Base-by-base conservation (phyloP, 1,140 invertebrate genomes). In the Tetraneura akinire region DNA sequence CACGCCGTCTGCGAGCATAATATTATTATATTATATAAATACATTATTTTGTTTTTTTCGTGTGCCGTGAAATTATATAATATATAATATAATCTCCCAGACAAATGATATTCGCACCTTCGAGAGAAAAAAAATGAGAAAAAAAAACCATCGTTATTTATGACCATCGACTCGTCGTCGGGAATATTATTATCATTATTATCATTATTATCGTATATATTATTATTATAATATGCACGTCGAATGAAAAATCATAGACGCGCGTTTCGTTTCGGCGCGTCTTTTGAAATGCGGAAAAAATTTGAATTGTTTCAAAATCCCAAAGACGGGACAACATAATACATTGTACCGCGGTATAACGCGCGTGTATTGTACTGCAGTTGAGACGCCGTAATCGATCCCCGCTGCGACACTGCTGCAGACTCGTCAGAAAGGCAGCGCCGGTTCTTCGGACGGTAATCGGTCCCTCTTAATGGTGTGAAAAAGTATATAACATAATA, bases 401-500 rank as follows among this genome's bases (percentile, higher is more conserved):
- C 68, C 68, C 23, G 68, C 68, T 71, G 68, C 0, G 68, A 71
- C 68, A 49, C 49, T n/a, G 49, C 49, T n/a, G 49, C 14, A 71
- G 64, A 66, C 64, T 71, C 45, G 14, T 49, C 45, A 18, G 45
- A 49, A 71, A 51, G 23, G 23, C 68, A 51, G 45, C 68, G 68
- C 45, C 23, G 68, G 4, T 49, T 71, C 68, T 71, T 51, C 11
- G 23, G 68, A 51, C 16, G 68, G 26, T 29, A 49, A 71, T 49
- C 45, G 68, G 68, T 51, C 68, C 68, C 68, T 71, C n/a, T 51
- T 71, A 71, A 71, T 71, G 68, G 68, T 71, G 68, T 71, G 68
- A 71, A 71, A 71, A 45, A 29, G 45, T 23, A 29, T 23, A 29
- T 23, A 16, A 71, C 23, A 21, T n/a, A 11, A 37, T n/a, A 14